Evolutionary conservation across 1,140 invertebrate species (phyloP).

Genomic region (Drosophila santomea): DNA sequence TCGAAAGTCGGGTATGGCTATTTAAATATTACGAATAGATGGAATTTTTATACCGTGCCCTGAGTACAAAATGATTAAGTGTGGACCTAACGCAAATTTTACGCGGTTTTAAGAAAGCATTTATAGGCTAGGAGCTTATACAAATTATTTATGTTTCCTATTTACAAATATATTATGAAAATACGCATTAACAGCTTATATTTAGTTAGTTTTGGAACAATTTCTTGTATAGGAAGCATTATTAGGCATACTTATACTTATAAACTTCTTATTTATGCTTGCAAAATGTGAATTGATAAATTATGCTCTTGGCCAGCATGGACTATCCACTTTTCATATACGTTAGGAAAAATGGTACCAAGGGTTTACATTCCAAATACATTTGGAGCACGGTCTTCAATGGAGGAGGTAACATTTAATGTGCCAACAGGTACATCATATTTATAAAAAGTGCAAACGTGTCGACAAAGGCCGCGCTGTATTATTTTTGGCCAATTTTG

Average conservation of each 20-base stretch:
- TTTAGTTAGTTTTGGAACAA: background rate
- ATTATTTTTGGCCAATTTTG: background rate
- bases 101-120: background rate
- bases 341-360: no score
- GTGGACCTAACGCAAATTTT: constrained; percentile 8
- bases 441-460: background rate
- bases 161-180: no score
- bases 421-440: background rate
- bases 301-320: no score
- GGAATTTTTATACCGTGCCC: constrained; percentile 12
- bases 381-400: background rate
- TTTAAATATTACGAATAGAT: constrained; percentile 34
- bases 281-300: no score
- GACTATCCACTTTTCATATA: no score
- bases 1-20: constrained; percentile 6
- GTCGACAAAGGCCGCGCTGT: background rate
- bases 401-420: background rate
- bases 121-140: background rate
- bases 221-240: no score
- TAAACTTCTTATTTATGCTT: no score
- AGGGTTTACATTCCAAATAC: no score
- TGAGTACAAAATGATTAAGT: constrained; percentile 29
- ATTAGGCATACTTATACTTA: no score
- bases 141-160: no score
- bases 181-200: no score